Evolutionary conservation across 2,113 vertebrate species (phyloP).

Genomic region (Erinaceus europaeus): DNA sequence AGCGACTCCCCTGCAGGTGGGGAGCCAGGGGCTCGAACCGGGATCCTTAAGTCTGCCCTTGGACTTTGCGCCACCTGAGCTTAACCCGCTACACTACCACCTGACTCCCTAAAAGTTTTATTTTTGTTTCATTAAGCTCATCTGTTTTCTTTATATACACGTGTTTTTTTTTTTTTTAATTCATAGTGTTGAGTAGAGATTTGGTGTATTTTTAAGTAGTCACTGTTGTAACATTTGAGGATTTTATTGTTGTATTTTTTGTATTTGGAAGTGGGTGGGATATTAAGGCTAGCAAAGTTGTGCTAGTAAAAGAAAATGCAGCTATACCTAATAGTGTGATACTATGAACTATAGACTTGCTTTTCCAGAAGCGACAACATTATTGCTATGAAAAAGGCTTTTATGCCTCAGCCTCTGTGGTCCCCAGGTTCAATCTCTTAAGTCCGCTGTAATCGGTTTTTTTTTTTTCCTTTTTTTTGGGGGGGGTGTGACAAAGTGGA

Average conservation of each 20-base stretch:
- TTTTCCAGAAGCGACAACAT: no score
- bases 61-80: no score
- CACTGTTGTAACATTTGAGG: neutral
- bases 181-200: neutral
- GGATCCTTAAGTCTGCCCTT: no score
- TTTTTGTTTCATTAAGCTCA: conserved; percentile 5
- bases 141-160: neutral
- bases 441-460: no score
- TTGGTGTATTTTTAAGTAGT: neutral
- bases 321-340: neutral
- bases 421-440: no score
- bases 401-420: no score
- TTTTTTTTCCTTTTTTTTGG: no score
- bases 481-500: no score
- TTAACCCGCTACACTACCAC: no score
- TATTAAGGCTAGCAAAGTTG: neutral
- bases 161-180: neutral
- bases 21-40: no score
- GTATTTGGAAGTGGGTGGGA: neutral
- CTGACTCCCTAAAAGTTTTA: neutral
- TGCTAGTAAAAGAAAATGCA: neutral
- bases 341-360: neutral
- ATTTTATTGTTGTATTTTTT: neutral
- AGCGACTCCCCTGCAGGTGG: no score
- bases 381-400: no score